These are phyloP conservation scores for Netelia fuscicornis DNA, from an alignment of 2,888 invertebrate species.

Conservation along the genomic window DNA sequence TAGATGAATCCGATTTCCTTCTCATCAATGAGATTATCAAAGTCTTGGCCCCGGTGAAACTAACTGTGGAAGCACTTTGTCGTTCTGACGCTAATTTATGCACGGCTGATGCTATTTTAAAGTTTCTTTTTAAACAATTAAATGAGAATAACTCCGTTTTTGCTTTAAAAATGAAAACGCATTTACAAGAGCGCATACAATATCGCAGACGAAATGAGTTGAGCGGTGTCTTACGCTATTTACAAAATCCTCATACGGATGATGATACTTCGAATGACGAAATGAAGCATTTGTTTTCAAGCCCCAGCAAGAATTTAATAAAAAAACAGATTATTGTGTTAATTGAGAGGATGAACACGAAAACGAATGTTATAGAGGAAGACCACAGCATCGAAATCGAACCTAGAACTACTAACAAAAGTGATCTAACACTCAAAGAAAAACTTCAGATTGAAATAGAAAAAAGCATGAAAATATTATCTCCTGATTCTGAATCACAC, in stretches of 20 bases:
- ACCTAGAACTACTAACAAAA: too few relatives aligned
- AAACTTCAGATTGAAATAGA: too few relatives aligned
- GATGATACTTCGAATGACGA: too few relatives aligned
- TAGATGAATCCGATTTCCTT: neutral
- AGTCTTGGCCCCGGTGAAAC: neutral
- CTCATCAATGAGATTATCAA: neutral
- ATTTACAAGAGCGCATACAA: neutral
- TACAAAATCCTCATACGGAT: neutral
- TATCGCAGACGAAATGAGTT: neutral
- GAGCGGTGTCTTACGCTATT: neutral
- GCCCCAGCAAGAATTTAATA: too few relatives aligned
- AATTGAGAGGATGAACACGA: too few relatives aligned
- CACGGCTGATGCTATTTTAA: neutral
- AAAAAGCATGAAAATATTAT: too few relatives aligned
- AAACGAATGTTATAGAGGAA: too few relatives aligned
- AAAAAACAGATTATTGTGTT: too few relatives aligned
- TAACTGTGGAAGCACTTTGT: neutral
- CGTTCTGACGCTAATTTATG: neutral
- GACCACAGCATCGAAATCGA: too few relatives aligned
- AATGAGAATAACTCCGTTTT: neutral
- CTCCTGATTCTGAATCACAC: too few relatives aligned
- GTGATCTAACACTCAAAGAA: too few relatives aligned
- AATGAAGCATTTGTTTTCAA: too few relatives aligned
- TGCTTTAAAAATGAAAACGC: neutral
- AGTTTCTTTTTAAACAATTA: neutral